Evolutionary conservation across 2,113 vertebrate species (phyloP), one percentile per base, ranked within the genome.

Genomic region (Tonatia bakeri): DNA sequence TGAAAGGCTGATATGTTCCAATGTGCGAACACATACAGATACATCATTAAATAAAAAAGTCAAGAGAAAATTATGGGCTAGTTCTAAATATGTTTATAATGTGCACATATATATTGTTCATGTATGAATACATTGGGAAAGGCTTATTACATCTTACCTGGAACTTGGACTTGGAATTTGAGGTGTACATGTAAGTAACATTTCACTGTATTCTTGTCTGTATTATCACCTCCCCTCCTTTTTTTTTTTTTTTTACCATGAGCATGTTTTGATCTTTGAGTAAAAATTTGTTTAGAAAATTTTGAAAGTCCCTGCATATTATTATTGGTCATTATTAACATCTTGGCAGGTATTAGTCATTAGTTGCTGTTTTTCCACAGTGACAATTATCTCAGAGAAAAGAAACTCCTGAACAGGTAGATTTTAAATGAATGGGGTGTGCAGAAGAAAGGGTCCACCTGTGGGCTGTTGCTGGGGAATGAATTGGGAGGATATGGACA

Each of bases 1-100:
- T 64, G 12, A 76, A n/a, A 83, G 76, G 79, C 38, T 64, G 50
- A 7, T 64, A n/a, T 84, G 50, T 65, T 80, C 56, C 61, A 65
- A 90, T 76, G 38, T n/a, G 38, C 47, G 92, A 94, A 91, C 11
- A 52, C 16, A 81, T 67, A 24, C 13, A 11, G 36, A 76, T 12
- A 54, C 12, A 52, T 59, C 70, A 65, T 83, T 87, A 87, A 64
- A 64, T 43, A 36, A 52, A 52, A 92, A 96, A 94, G 54, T 82
- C 75, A 96, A 65, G 28, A 65, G 17, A 67, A 0, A 52, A 61
- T 59, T 90, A 38, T 20, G 33, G 43, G 61, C 9, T 50, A 33
- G 47, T 79, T 61, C 16, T 79, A 87, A 92, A 79, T 61, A n/a
- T 43, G 43, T 67, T 96, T 94, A 73, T 88, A 87, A 50, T 87